Base-by-base conservation (phyloP, 2,888 invertebrate genomes). In the Pimpla rufipes region DNA sequence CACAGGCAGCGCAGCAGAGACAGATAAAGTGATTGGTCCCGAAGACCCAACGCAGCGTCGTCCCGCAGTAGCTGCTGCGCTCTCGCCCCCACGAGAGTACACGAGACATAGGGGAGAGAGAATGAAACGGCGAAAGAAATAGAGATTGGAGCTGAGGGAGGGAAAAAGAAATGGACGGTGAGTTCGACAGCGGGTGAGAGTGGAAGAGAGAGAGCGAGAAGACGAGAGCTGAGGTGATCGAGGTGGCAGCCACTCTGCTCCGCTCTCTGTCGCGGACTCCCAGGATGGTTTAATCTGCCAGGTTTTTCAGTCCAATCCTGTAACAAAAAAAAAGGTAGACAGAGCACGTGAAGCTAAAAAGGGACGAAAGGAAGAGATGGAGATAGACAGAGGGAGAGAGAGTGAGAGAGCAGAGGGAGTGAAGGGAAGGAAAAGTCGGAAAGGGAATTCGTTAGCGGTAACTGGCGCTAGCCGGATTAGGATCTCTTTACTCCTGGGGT, bases 381-480 rank as follows among this genome's bases (percentile, higher is more conserved):
- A 79, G 84, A 79, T 73, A 68, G 74, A 83, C 66, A 68, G 21
- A 70, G 64, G 45, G 52, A 78, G 67, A 81, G 79, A 74, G 79
- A 75, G 83, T 71, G 81, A 70, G 75, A 76, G 75, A 82, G 67
- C 66, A 66, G 64, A 76, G 76, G 78, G 66, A 29, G 5, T 5
- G 75, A 64, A 50, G 76, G 67, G 47, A 71, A 68, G 81, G 84
- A 85, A 85, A 87, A 89, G 84, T 90, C 87, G 87, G 86, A 88
- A 88, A 88, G 88, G 87, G 90, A 92, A 92, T 92, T 92, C 90
- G 90, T 91, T 91, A 91, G 90, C 85, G 88, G 89, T 88, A 90
- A 90, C 89, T 89, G 87, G 88, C 88, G 88, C 87, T 87, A 85
- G 79, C 87, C 86, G 89, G 87, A 90, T 89, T 87, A 88, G 88